A percentile compares a stretch with the other conserved stretches of the same genome.
Evolutionary conservation across 1,140 invertebrate genomes (phyloP).

Genomic region (Drosophila varians): DNA sequence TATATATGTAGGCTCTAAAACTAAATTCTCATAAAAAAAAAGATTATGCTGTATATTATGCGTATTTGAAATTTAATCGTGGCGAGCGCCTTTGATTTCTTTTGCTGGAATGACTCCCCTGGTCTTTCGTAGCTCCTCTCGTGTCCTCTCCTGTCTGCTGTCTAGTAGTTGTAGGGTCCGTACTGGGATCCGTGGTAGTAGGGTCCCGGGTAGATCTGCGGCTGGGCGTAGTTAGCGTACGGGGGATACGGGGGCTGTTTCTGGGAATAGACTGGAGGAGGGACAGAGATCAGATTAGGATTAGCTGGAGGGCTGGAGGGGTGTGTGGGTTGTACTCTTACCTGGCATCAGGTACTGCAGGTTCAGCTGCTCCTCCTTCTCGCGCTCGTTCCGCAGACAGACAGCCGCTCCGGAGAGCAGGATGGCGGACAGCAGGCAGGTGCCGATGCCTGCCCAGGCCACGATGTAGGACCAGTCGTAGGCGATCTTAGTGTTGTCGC

Average conservation of each 20-base stretch:
- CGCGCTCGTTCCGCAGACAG: slow-evolving; percentile 95
- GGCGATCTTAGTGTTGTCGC: slow-evolving; percentile 92
- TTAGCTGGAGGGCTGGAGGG: not conserved
- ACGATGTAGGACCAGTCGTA: slow-evolving; percentile 98
- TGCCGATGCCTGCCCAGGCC: slow-evolving; percentile 96
- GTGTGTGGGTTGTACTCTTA: slow-evolving; percentile 85
- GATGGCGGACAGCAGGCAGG: slow-evolving; percentile 93
- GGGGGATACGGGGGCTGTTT: slow-evolving; percentile 93
- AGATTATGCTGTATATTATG: slow-evolving; percentile 36
- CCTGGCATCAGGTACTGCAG: slow-evolving; percentile 99
- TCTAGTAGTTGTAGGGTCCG: slow-evolving; percentile 94
- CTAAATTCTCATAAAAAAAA: slow-evolving; percentile 69
- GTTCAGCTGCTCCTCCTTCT: slow-evolving; percentile 96
- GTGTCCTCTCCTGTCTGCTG: slow-evolving; percentile 3
- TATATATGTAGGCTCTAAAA: slow-evolving; percentile 39
- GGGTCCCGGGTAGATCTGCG: slow-evolving; percentile 92
- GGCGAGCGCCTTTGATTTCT: not conserved
- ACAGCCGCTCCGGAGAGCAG: slow-evolving; percentile 96
- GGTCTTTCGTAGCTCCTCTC: slow-evolving; percentile 45
- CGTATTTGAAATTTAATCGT: slow-evolving; percentile 19
- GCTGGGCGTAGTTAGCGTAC: slow-evolving; percentile 93
- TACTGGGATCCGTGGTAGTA: slow-evolving; percentile 96
- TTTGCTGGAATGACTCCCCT: slow-evolving; percentile 27
- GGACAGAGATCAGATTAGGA: not conserved
- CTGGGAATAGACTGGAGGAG: slow-evolving; percentile 92